These are phyloP conservation scores for Sebastes minor DNA, from an alignment of 2,797 vertebrate genomes.

Conservation along the genomic window DNA sequence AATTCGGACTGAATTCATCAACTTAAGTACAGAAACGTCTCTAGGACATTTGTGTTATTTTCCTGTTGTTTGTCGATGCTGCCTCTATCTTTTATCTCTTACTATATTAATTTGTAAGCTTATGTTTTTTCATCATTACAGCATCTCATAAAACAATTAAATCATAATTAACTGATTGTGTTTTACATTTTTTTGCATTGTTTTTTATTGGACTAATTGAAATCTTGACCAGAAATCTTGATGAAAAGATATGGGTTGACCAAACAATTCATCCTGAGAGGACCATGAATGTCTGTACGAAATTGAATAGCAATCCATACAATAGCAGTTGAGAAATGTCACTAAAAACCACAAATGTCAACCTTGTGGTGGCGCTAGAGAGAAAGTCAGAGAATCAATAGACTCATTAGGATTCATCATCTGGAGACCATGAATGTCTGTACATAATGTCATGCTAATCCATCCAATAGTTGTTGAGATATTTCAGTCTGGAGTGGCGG, in stretches of 20 bases:
- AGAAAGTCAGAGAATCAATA: too few relatives aligned
- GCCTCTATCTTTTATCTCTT: too few relatives aligned
- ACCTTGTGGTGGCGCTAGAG: too few relatives aligned
- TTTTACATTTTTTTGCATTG: neutral
- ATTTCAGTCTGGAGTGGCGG: neutral
- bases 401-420: neutral
- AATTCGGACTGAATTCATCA: neutral
- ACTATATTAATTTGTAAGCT: neutral
- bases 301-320: neutral
- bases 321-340: too few relatives aligned
- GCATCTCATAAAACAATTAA: neutral
- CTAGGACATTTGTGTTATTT: neutral
- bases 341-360: too few relatives aligned
- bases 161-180: neutral
- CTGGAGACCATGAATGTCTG: neutral
- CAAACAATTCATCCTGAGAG: neutral
- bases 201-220: neutral
- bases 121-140: neutral
- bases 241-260: neutral
- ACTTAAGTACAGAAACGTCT: neutral
- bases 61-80: neutral
- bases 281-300: neutral
- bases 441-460: neutral
- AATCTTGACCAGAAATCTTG: neutral
- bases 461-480: neutral